Conservation (phyloP, 2,888 invertebrate species). For the Spilarctia lutea region DNA sequence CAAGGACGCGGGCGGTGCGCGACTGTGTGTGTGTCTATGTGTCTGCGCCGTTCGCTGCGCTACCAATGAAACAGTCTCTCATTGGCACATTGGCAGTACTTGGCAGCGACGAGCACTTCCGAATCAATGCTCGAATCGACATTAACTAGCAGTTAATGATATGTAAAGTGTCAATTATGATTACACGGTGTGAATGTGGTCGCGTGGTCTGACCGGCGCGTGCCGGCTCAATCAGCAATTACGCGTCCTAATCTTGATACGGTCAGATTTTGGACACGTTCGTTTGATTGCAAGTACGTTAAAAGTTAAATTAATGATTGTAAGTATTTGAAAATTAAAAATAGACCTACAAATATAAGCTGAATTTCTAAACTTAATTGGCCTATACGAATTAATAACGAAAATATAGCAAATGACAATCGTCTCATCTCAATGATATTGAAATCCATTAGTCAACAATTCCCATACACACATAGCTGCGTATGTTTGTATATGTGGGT, state of each 20-base stretch:
- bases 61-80: background rate
- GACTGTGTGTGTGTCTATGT: constrained; percentile 12
- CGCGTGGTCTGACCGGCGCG: constrained; percentile 7
- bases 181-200: background rate
- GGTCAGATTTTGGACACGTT: background rate
- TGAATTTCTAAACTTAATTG: background rate
- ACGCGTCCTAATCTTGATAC: constrained; percentile 3
- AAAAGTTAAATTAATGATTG: background rate
- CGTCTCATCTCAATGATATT: constrained; percentile 17
- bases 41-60: constrained; percentile 7
- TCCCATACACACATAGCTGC: constrained; percentile 24
- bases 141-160: constrained; percentile 38
- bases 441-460: constrained; percentile 35
- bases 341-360: background rate
- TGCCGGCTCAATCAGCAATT: background rate
- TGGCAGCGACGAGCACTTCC: constrained; percentile 35
- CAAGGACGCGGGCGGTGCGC: constrained; percentile 28
- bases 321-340: background rate
- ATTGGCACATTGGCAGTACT: constrained; percentile 15
- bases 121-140: constrained; percentile 21
- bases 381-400: background rate
- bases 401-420: constrained; percentile 4
- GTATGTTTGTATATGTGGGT: constrained; percentile 60
- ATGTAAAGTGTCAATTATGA: constrained; percentile 39
- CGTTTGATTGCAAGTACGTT: background rate